Evolutionary conservation across 2,888 invertebrate species (phyloP).

Genomic region (Limnephilus lunatus): DNA sequence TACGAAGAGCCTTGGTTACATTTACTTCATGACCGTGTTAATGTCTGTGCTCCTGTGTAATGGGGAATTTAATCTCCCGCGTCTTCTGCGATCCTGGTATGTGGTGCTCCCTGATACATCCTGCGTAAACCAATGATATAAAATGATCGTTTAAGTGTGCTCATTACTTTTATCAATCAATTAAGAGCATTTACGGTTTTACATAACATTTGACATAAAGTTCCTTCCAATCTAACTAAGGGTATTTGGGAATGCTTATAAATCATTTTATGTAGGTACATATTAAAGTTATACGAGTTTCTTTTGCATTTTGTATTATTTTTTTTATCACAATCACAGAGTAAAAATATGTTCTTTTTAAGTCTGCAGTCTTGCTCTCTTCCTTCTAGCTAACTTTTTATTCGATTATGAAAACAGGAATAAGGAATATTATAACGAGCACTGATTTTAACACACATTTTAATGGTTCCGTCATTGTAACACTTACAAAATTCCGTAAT

Average conservation of each 20-base stretch:
- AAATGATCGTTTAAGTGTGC: background rate
- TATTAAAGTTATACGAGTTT: no score
- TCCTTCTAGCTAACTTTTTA: no score
- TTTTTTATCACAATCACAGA: no score
- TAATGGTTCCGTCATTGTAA: no score
- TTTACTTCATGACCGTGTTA: constrained; percentile 57
- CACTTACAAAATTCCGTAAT: no score
- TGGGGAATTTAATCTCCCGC: constrained; percentile 47
- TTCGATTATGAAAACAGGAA: background rate
- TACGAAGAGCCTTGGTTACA: constrained; percentile 13
- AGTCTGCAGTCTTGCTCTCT: no score
- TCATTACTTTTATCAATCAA: constrained; percentile 37
- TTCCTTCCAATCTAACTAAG: background rate
- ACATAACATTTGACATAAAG: background rate
- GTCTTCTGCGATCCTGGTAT: constrained; percentile 52
- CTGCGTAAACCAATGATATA: constrained; percentile 3
- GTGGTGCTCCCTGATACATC: background rate
- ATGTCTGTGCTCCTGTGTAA: constrained; percentile 57
- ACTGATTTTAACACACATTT: no score
- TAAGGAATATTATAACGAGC: background rate
- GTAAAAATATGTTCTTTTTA: background rate
- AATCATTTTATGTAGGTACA: background rate
- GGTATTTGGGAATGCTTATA: background rate
- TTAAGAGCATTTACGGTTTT: constrained; percentile 22
- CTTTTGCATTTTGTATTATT: no score